Evolutionary conservation across 2,797 vertebrate genomes (phyloP), one percentile per base, ranked within the genome.

Genomic region (Parauchenoglanis punctatus): DNA sequence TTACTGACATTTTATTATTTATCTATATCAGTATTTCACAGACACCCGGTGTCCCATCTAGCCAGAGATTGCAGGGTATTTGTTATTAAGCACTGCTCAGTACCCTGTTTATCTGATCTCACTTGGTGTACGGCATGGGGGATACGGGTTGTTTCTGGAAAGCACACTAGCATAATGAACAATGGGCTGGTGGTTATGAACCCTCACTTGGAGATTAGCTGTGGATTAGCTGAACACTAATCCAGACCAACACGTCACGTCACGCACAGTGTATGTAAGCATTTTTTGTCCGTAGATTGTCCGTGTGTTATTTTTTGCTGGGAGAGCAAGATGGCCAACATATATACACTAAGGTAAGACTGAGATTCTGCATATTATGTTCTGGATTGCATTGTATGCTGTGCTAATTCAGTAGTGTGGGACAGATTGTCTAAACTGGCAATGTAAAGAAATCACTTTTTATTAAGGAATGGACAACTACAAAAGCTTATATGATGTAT

Each of bases 291-390:
- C 28, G 35, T 65, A 44, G 40, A 85, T 87, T 40, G 40, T 40
- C 40, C 40, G 15, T 82, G 56, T 49, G 13, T 28, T 46, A n/a
- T 58, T 18, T 56, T 63, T 17, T 87, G 59, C 70, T 52, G 35
- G 73, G 44, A 72, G 56, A 72, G n/a, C 75, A 85, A 86, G 56
- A 91, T 91, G 89, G 63, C 84, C 78, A 91, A 90, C 84, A 89
- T 90, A 76, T 89, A 89, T 65, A 87, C 86, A 28, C 18, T 90
- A 44, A 87, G 91, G 91, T 91, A 83, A 84, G 35, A 68, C 28
- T 44, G 7, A 10, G 15, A 4, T 44, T 59, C 15, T 44, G 25
- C 3, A 23, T 84, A 18, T 85, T 20, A 75, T 85, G 15, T 46
- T 56, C 75, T 12, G 28, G 10, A 7, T 56, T 20, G 18, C 35